phyloP scores from a whole-genome alignment of 2,888 invertebrate species.

The Tinea semifulvella region DNA sequence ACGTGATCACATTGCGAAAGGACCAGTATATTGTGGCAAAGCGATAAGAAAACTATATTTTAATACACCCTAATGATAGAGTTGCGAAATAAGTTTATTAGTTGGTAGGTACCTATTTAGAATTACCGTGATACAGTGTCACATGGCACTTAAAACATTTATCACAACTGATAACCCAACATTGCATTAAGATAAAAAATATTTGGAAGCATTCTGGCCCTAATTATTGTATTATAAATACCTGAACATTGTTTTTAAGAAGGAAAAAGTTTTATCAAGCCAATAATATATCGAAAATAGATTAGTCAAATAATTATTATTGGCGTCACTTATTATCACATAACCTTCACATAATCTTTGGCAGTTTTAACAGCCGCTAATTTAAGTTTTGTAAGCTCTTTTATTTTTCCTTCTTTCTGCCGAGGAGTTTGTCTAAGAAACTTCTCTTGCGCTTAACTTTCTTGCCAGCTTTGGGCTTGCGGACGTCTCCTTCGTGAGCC shows the following conservation, averaged over 20 bases:
- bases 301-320: conserved; percentile 29
- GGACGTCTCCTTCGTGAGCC: conserved; percentile 40
- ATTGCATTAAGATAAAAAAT: conserved; percentile 53
- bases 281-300: conserved; percentile 23
- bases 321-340: conserved; percentile 40
- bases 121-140: conserved; percentile 56
- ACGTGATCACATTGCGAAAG: background rate
- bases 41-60: background rate
- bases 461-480: conserved; percentile 37
- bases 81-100: conserved; percentile 8
- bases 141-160: conserved; percentile 45
- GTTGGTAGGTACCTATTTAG: conserved; percentile 22
- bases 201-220: conserved; percentile 44
- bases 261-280: conserved; percentile 6
- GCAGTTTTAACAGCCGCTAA: conserved; percentile 39
- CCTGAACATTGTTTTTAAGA: conserved; percentile 28
- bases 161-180: conserved; percentile 45
- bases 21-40: background rate
- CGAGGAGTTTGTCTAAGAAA: conserved; percentile 56
- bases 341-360: conserved; percentile 52
- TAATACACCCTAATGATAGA: background rate
- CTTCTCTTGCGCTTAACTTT: conserved; percentile 59
- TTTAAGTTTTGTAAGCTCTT: conserved; percentile 25
- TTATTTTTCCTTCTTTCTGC: conserved; percentile 50
- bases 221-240: conserved; percentile 45